Base-by-base conservation (phyloP, 2,113 vertebrate genomes). In the Cepphus grylle region DNA sequence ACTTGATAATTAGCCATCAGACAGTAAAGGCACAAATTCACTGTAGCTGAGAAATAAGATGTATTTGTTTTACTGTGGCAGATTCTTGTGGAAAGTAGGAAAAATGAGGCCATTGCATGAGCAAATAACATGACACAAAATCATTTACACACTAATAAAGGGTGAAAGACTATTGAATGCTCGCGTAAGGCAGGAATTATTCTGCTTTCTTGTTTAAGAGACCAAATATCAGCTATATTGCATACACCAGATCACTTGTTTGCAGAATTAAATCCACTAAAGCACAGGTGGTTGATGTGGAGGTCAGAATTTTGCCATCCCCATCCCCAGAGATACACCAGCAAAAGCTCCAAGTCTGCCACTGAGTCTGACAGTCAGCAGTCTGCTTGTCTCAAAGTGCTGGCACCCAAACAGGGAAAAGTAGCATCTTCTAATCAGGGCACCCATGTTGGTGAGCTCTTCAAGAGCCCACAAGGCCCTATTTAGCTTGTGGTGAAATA, bases 281-380 rank as follows among this genome's bases (percentile, higher is more conserved):
- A 73, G 50, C n/a, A n/a, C 19, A 36, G 40, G 10, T 12, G 36
- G 40, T n/a, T 81, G 27, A 50, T 17, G 3, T 3, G 1, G 2
- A 2, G 34, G 12, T 65, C 45, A 88, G 53, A 81, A 77, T 36
- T 53, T 62, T 73, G 19, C 42, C 43, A 23, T 19, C 18, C 53
- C 43, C 27, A 49, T 38, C 38, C 26, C 61, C 61, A 40, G 70
- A 50, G 56, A 38, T 7, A 49, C 2, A 16, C 9, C 65, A 70
- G 20, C 23, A 70, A 45, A 70, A 36, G 34, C 16, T 61, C 40
- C 36, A 58, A 9, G 30, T n/a, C 34, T 77, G 11, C 34, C 42
- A 49, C 12, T 0, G 0, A 25, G 16, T 6, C n/a, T 26, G 34
- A 50, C 23, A 11, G 19, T 43, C 58, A 66, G 43, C 61, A 74